Percentiles rank a stretch among this genome's conserved stretches.
phyloP scores from a whole-genome alignment of 2,888 invertebrate species.

The Metopia argyrocephala region DNA sequence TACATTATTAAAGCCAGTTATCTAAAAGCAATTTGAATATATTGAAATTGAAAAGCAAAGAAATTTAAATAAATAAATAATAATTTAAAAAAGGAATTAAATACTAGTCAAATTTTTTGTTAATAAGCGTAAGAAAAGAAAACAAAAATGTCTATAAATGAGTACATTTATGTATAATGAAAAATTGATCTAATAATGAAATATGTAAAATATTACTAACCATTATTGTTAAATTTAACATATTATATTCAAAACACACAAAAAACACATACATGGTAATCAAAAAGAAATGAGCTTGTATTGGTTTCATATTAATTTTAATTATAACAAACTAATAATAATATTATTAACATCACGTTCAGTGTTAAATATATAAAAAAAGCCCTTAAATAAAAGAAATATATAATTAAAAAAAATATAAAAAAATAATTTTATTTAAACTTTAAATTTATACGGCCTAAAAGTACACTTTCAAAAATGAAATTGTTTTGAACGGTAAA shows the following conservation, averaged over 20 bases:
- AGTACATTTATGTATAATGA: neutral
- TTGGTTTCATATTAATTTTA: slow-evolving; percentile 53
- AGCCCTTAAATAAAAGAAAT: slow-evolving; percentile 54
- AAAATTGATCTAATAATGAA: slow-evolving; percentile 50
- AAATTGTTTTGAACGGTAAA: neutral
- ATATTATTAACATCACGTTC: slow-evolving; percentile 52
- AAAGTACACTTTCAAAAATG: neutral
- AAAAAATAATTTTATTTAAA: neutral
- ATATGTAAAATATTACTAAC: slow-evolving; percentile 62
- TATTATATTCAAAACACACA: slow-evolving; percentile 44
- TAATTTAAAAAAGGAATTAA: slow-evolving; percentile 73
- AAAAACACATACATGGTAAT: slow-evolving; percentile 24
- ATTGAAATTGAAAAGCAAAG: slow-evolving; percentile 27
- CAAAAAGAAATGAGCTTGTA: slow-evolving; percentile 44
- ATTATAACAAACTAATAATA: slow-evolving; percentile 30
- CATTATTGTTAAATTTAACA: slow-evolving; percentile 56
- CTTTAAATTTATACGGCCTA: neutral
- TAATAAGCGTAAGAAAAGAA: slow-evolving; percentile 69
- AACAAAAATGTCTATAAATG: slow-evolving; percentile 32
- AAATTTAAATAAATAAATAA: slow-evolving; percentile 61
- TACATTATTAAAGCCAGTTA: slow-evolving; percentile 60
- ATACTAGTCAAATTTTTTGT: slow-evolving; percentile 75
- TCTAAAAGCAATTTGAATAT: slow-evolving; percentile 57
- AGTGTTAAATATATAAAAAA: slow-evolving; percentile 49
- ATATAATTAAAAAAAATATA: slow-evolving; percentile 61